Percentiles rank a stretch among this genome's conserved stretches.
Conservation (phyloP, 2,113 vertebrate species). For the Tamias sibiricus region DNA sequence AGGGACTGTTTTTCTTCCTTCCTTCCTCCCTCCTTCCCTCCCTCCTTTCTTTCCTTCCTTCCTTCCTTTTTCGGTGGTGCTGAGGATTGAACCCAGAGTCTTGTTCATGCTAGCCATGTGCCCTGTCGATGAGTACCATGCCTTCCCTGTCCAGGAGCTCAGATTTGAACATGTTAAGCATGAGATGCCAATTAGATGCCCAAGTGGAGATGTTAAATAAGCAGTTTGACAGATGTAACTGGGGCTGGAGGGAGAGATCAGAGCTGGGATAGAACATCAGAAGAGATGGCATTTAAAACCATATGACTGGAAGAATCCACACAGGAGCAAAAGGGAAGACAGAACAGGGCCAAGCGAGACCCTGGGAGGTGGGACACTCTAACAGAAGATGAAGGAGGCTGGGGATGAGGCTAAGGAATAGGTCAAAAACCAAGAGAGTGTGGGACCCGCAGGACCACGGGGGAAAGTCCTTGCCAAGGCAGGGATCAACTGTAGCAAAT, state of each 20-base stretch:
- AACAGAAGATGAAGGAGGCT: neutral
- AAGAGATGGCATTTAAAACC: neutral
- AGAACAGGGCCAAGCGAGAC: neutral
- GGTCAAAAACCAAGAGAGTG: neutral
- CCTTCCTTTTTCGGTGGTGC: neutral
- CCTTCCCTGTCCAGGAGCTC: neutral
- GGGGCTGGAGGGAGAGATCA: neutral
- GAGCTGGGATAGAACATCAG: neutral
- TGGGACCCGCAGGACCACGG: neutral
- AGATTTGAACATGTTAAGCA: neutral
- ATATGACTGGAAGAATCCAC: neutral
- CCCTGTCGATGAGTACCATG: neutral
- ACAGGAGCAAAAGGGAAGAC: neutral
- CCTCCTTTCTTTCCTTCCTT: too few species aligned
- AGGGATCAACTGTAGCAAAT: too few species aligned
- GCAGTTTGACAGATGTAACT: neutral
- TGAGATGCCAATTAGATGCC: neutral
- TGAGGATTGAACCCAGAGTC: neutral
- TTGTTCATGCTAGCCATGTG: neutral
- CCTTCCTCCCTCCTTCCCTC: too few species aligned
- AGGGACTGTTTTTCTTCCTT: neutral
- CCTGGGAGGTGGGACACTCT: neutral
- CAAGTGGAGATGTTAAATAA: neutral
- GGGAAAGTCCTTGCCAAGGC: neutral
- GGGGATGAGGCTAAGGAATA: too few species aligned